These are phyloP conservation scores for Triplophysa yarkandensis DNA, from an alignment of 2,797 vertebrate genomes.

Conservation along the genomic window DNA sequence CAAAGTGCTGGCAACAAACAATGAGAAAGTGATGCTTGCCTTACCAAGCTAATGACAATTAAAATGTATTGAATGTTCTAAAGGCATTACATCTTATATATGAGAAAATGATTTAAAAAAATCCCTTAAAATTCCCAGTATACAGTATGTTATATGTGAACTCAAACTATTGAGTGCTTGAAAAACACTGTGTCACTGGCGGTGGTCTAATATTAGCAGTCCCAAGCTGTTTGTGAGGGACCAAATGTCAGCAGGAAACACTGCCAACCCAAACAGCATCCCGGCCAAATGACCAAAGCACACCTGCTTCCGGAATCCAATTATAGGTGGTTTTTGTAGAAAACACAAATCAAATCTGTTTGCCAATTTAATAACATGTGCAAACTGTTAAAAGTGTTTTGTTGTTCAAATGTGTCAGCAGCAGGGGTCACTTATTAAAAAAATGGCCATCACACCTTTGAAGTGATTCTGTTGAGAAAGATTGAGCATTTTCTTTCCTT, in stretches of 20 bases:
- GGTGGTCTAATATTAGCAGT: conserved; percentile 19
- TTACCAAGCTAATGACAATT: too few relatives aligned
- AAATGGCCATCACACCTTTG: neutral
- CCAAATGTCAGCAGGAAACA: conserved; percentile 32
- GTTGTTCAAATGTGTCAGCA: neutral
- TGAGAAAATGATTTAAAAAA: neutral
- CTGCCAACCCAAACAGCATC: conserved; percentile 25
- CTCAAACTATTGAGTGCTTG: neutral
- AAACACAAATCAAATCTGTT: neutral
- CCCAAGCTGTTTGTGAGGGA: conserved; percentile 27
- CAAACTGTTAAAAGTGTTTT: neutral
- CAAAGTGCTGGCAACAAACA: too few relatives aligned
- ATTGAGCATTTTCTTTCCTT: neutral
- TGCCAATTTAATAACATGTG: neutral
- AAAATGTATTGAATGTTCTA: too few relatives aligned
- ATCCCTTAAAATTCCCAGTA: too few relatives aligned
- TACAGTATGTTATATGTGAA: neutral
- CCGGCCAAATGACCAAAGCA: conserved; percentile 14
- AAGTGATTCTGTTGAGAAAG: neutral
- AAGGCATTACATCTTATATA: neutral
- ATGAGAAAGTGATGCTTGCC: too few relatives aligned
- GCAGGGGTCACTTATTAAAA: neutral
- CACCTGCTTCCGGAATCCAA: conserved; percentile 8
- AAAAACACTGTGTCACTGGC: neutral
- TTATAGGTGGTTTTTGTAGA: conserved; percentile 5